Evolutionary conservation across 1,140 invertebrate genomes (phyloP).

Genomic region (Acromyrmex charruanus): DNA sequence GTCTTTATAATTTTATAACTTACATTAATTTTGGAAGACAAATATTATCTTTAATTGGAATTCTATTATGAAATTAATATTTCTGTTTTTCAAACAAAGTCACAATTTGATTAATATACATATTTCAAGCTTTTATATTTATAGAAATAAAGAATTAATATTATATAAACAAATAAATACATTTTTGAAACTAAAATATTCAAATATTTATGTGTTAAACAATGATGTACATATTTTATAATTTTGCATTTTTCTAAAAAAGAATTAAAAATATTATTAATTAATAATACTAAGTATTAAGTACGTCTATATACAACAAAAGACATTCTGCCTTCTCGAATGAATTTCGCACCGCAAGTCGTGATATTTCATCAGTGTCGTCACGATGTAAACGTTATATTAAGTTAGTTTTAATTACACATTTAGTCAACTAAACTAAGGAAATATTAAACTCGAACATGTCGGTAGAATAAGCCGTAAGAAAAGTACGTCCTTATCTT

Average conservation of each 20-base stretch:
- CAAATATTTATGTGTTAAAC: not conserved
- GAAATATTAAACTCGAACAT: slow-evolving; percentile 15
- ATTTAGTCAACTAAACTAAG: not conserved
- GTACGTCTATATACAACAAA: not conserved
- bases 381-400: not conserved
- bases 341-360: not conserved
- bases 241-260: not conserved
- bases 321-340: not conserved
- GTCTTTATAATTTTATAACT: not conserved
- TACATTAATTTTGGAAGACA: not conserved
- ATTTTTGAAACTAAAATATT: not conserved
- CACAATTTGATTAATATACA: not conserved
- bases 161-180: not conserved
- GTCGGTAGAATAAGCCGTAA: slow-evolving; percentile 6
- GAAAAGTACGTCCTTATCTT: slow-evolving; percentile 44
- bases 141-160: not conserved
- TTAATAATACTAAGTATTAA: not conserved
- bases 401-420: slow-evolving; percentile 21
- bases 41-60: slow-evolving; percentile 3
- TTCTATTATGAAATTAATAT: slow-evolving; percentile 17
- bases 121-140: slow-evolving; percentile 9
- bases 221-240: not conserved
- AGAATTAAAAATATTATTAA: slow-evolving; percentile 5
- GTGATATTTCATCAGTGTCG: not conserved
- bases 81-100: not conserved